Evolutionary conservation across 1,140 invertebrate species (phyloP).

Genomic region (Drosophila bipectinata): DNA sequence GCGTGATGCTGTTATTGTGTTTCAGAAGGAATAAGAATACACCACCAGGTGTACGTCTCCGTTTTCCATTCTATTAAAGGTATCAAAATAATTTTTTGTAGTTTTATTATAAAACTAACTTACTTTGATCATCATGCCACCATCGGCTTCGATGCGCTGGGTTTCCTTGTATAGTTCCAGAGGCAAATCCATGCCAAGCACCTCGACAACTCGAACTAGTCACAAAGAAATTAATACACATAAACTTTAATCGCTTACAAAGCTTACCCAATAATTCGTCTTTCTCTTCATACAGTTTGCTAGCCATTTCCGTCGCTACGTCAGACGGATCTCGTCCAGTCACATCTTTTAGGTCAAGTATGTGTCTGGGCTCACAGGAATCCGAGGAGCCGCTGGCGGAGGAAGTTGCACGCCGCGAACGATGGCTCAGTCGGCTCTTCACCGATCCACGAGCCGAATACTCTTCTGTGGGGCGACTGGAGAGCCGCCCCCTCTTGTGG

Average conservation of each 20-base stretch:
- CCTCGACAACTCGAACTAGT: constrained; percentile 89
- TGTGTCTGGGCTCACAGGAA: constrained; percentile 72
- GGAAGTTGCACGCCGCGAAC: constrained; percentile 59
- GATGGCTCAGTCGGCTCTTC: constrained; percentile 54
- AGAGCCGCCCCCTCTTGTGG: constrained; percentile 61
- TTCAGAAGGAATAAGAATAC: constrained; percentile 93
- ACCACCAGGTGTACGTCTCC: constrained; percentile 92
- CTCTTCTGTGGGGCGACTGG: constrained; percentile 30
- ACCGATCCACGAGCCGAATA: constrained; percentile 31
- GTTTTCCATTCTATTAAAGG: constrained; percentile 89
- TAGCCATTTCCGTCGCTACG: constrained; percentile 88
- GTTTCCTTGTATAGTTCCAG: constrained; percentile 91
- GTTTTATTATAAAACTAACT: constrained; percentile 22
- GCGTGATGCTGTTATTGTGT: constrained; percentile 88
- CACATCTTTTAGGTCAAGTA: constrained; percentile 84
- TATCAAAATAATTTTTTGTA: background rate
- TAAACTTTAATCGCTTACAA: constrained; percentile 13
- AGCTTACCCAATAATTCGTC: constrained; percentile 88
- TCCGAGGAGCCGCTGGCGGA: constrained; percentile 74
- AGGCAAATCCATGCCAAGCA: constrained; percentile 89
- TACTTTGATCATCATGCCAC: constrained; percentile 93
- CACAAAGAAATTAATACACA: background rate
- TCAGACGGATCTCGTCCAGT: constrained; percentile 84
- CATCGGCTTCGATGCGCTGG: constrained; percentile 90
- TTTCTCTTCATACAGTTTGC: constrained; percentile 89